Evolutionary conservation across 2,797 vertebrate genomes (phyloP).

Genomic region (Oreochromis grahami): DNA sequence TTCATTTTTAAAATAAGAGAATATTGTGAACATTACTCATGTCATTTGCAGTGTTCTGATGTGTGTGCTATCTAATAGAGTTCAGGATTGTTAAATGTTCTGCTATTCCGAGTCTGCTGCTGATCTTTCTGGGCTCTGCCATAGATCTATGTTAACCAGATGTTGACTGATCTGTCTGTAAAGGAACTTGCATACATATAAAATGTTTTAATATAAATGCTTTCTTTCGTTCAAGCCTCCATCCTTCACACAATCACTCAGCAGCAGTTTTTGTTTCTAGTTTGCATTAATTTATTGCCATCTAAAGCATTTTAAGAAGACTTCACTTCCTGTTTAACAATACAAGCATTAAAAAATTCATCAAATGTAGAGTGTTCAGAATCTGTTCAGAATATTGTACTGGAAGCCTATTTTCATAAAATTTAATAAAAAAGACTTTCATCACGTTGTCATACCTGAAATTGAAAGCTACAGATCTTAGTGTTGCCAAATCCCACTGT

Average conservation of each 20-base stretch:
- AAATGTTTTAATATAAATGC: background rate
- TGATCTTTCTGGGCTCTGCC: background rate
- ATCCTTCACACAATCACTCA: background rate
- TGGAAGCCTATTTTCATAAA: background rate
- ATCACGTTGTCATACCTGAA: background rate
- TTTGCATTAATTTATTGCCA: background rate
- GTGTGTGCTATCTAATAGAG: background rate
- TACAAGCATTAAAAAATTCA: background rate
- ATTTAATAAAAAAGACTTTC: background rate
- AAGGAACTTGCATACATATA: background rate
- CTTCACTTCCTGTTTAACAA: rapidly evolving
- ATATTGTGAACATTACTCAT: background rate
- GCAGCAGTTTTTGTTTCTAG: background rate
- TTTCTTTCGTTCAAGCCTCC: background rate
- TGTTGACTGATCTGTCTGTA: background rate
- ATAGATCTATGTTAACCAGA: background rate
- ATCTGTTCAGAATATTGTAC: background rate
- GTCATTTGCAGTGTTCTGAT: background rate
- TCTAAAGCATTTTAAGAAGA: background rate
- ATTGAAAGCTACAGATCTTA: background rate
- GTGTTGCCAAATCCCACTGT: background rate
- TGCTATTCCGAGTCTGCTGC: background rate
- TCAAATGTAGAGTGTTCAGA: background rate
- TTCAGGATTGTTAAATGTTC: rapidly evolving
- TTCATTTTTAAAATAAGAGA: background rate